Evolutionary conservation across 2,888 invertebrate genomes (phyloP).

Genomic region (Oeneis ivallda): DNA sequence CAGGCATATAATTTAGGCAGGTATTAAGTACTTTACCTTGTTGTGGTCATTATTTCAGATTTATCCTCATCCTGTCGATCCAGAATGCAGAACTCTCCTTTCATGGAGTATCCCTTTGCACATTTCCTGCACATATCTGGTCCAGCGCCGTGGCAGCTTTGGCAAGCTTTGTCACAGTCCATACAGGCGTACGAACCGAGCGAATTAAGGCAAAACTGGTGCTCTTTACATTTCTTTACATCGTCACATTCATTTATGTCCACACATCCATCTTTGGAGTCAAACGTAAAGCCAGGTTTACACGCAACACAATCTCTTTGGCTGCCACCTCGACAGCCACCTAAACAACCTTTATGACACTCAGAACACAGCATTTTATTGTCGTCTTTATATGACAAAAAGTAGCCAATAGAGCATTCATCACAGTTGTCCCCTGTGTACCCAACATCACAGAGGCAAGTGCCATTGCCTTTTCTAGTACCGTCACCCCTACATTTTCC

Average conservation of each 20-base stretch:
- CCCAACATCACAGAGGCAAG: conserved; percentile 92
- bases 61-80: conserved; percentile 70
- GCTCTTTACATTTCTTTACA: conserved; percentile 77
- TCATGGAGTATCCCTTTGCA: conserved; percentile 86
- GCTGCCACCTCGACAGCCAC: conserved; percentile 88
- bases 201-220: conserved; percentile 94
- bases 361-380: conserved; percentile 87
- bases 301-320: conserved; percentile 84
- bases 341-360: conserved; percentile 91
- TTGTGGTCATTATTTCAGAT: conserved; percentile 57
- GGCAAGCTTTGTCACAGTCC: conserved; percentile 92
- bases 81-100: conserved; percentile 90
- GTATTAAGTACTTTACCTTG: conserved; percentile 53
- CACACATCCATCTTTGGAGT: conserved; percentile 88
- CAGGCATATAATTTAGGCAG: no score
- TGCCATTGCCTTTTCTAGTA: conserved; percentile 95
- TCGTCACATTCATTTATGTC: conserved; percentile 93
- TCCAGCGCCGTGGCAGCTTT: conserved; percentile 93
- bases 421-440: conserved; percentile 90
- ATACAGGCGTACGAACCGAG: conserved; percentile 91
- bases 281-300: conserved; percentile 87
- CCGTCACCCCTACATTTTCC: conserved; percentile 93
- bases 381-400: conserved; percentile 87
- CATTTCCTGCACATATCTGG: conserved; percentile 95
- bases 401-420: conserved; percentile 88